Base-by-base conservation (phyloP, 1,140 invertebrate genomes). In the Cylas formicarius region DNA sequence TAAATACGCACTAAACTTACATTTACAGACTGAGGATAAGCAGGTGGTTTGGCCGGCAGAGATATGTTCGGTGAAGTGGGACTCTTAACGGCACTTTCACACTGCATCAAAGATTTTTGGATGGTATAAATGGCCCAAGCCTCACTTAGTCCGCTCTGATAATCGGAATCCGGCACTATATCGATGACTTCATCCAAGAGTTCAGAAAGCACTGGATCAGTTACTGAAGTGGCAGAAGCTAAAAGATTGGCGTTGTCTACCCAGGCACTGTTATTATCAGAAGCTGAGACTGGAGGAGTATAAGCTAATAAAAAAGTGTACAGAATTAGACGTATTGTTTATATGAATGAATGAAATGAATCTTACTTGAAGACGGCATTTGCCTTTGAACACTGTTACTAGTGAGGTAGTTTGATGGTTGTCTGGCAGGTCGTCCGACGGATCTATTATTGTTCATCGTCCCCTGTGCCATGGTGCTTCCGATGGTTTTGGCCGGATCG, bases 111-210 rank as follows among this genome's bases (percentile, higher is more conserved):
- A 58, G 86, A 86, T 63, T 88, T 82, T 57, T 90, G 86, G 58
- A 96, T 96, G 7, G 80, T 86, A 59, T 82, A 86, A 37, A 95
- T 94, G 11, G 86, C 90, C 67, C 84, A 78, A 61, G 81, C 82
- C 56, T 90, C 86, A 53, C 81, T 81, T 51, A 78, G 65, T 23
- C 71, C 71, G 61, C 73, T 50, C 42, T 55, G 55, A 26, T 51
- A 63, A 52, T 67, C 66, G 52, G 71, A 70, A 44, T 82, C 81
- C 36, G 80, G 74, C 44, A 80, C 78, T 49, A 86, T 77, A 34
- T 89, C 84, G 54, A 89, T 86, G 17, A 90, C 80, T 66, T 85
- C 80, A 70, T 90, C 86, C 48, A 92, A 61, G 53, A 92, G 80
- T 52, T 84, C 82, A 3, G 85, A 88, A 21, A 90, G 67, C 46